These are phyloP conservation scores for Coptodon rendalli DNA, from an alignment of 2,113 vertebrate genomes.

Conservation along the genomic window DNA sequence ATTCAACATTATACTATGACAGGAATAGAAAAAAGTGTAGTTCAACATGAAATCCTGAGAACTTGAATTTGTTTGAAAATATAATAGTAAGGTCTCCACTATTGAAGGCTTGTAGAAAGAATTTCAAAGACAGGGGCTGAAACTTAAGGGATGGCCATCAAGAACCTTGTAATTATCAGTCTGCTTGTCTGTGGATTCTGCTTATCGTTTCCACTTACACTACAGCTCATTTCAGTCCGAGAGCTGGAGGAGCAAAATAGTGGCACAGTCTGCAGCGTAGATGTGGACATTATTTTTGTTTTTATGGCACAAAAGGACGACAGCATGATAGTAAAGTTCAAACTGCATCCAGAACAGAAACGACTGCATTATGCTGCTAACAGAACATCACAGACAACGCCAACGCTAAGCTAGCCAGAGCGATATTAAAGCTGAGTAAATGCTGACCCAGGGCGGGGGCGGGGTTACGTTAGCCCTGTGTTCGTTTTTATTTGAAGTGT, in stretches of 20 bases:
- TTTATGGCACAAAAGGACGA: not conserved
- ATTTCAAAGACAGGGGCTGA: not conserved
- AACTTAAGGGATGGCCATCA: not conserved
- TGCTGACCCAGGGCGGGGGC: not conserved
- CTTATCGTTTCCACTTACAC: not conserved
- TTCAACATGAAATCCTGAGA: not conserved
- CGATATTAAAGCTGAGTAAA: not conserved
- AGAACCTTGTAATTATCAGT: not conserved
- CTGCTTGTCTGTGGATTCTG: not conserved
- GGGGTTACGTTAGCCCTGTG: fast-evolving
- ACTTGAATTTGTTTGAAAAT: not conserved
- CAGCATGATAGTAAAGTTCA: not conserved
- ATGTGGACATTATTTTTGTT: not conserved
- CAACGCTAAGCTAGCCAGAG: not conserved
- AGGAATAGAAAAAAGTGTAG: not conserved
- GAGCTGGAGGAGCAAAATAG: not conserved
- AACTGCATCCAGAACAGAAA: not conserved
- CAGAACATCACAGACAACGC: not conserved
- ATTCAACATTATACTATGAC: not conserved
- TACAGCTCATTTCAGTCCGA: fast-evolving
- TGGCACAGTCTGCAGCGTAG: not conserved
- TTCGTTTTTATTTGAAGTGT: not conserved
- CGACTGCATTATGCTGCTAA: not conserved
- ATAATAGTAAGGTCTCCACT: not conserved
- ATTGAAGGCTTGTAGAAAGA: not conserved